A percentile compares a stretch with the other conserved stretches of the same genome.
These are phyloP conservation scores for Chitala chitala DNA, from an alignment of 2,113 vertebrate genomes.

Conservation along the genomic window DNA sequence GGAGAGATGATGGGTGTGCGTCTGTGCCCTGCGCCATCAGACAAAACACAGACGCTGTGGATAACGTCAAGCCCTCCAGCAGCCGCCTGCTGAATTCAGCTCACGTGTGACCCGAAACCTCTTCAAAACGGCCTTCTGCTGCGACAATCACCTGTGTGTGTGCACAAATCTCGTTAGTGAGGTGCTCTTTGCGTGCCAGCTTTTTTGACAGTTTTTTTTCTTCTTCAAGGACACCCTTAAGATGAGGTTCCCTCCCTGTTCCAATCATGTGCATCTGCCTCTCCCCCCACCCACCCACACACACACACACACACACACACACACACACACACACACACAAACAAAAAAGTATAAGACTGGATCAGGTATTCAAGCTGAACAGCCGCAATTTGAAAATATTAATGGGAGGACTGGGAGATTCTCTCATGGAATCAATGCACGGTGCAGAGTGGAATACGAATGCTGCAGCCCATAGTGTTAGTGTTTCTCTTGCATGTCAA, in stretches of 20 bases:
- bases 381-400: neutral
- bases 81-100: neutral
- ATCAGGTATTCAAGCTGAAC: neutral
- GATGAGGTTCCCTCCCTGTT: neutral
- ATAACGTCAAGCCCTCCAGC: neutral
- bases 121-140: neutral
- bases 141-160: neutral
- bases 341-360: neutral
- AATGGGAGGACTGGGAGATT: neutral
- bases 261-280: too few relatives aligned
- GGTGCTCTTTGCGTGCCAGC: too few relatives aligned
- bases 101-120: neutral
- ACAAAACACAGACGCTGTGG: neutral
- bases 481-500: neutral
- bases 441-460: neutral
- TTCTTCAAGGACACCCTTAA: conserved; percentile 13
- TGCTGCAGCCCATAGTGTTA: neutral
- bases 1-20: neutral
- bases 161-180: neutral
- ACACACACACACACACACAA: neutral
- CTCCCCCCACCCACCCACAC: neutral
- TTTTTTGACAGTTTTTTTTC: too few relatives aligned
- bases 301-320: neutral
- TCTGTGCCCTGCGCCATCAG: neutral
- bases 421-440: conserved; percentile 1